Percentiles rank a stretch among this genome's conserved stretches.
These are phyloP conservation scores for Lipotes vexillifer DNA, from an alignment of 2,113 vertebrate genomes.

Conservation along the genomic window DNA sequence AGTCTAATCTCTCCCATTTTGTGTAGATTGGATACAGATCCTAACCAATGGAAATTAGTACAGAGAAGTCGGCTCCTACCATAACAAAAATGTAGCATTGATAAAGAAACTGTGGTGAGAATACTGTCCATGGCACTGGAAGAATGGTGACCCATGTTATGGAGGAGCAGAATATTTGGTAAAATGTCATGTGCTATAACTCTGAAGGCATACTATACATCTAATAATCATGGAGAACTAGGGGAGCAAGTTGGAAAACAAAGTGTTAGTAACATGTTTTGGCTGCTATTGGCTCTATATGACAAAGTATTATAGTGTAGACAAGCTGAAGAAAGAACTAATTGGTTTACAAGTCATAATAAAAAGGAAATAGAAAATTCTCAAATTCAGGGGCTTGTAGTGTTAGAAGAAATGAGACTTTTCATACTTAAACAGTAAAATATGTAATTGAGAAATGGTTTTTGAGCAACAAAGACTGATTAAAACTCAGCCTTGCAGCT, in stretches of 20 bases:
- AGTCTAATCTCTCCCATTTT: background rate
- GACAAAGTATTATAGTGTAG: background rate
- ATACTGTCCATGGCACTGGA: background rate
- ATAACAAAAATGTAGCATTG: background rate
- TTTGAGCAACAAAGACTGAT: background rate
- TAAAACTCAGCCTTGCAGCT: background rate
- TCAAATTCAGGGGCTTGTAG: background rate
- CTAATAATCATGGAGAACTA: background rate
- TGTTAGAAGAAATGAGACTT: background rate
- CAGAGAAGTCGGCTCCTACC: background rate
- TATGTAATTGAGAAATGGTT: constrained; percentile 16
- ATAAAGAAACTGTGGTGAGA: background rate
- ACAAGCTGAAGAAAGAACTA: background rate
- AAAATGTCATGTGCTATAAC: background rate
- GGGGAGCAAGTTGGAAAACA: background rate
- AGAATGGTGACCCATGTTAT: background rate
- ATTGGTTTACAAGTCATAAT: background rate
- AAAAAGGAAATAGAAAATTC: background rate
- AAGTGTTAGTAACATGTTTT: background rate
- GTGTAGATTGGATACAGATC: background rate
- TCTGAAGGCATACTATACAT: background rate
- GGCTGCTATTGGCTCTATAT: background rate
- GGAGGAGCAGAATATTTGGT: background rate
- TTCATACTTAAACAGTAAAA: background rate
- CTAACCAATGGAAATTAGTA: background rate